Evolutionary conservation across 2,797 vertebrate species (phyloP), one percentile per base, ranked within the genome.

Genomic region (Sylvia borin): DNA sequence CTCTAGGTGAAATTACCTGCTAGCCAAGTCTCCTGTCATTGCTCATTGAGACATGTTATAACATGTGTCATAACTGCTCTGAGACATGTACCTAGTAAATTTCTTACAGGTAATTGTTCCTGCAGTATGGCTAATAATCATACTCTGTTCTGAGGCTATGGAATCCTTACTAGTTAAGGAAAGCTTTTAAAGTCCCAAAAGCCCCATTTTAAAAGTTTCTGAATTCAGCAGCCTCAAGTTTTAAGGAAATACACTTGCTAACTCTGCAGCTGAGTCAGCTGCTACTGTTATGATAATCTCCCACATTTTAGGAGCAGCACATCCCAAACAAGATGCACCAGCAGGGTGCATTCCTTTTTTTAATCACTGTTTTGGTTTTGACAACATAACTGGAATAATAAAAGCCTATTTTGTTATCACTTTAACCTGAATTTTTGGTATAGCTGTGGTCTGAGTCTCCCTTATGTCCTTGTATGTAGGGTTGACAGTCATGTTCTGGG

Each of bases 341-440:
- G 61, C 0, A 0, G 19, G 24, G 4, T 40, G 32, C 26, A 2
- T 77, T 70, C 20, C 48, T 25, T 21, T 81, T 81, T 82, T 70
- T 50, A 31, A 31, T 9, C 14, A 14, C 20, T 66, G 3, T 58
- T 88, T 74, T 66, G n/a, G 4, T 57, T 90, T 19, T 71, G 66
- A 51, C 48, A 66, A 13, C 2, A 1, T 36, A 58, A 45, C 7
- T 62, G 45, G 16, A 12, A 12, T 94, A 27, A 40, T 31, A 90
- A 65, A 88, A 80, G 10, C 48, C 24, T 57, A 7, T 60, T 91
- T 91, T 88, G 5, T 26, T 77, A 11, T 77, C 36, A 48, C 9
- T 29, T 58, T 55, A 57, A 42, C 14, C 6, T 64, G 58, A 74
- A 27, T 71, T 90, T 79, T 61, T 16, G 26, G 20, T 38, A 13